phyloP scores from a whole-genome alignment of 1,140 invertebrate genomes.

The Drosophila ercepeae region DNA sequence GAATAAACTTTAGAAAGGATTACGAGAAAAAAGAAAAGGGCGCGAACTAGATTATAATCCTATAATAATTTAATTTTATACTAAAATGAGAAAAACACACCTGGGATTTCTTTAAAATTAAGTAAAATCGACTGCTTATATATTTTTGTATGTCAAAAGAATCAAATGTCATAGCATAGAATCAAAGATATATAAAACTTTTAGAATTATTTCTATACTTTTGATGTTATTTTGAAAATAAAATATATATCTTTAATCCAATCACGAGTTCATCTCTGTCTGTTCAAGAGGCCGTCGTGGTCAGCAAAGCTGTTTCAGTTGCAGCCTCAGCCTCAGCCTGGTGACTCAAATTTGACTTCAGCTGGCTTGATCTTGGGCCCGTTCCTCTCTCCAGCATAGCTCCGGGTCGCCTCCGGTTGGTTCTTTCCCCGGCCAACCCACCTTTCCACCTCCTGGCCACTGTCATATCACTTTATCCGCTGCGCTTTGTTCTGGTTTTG shows the following conservation, averaged over 20 bases:
- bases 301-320: constrained; percentile 59
- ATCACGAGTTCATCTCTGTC: constrained; percentile 35
- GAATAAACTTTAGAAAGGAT: too few relatives aligned
- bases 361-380: constrained; percentile 68
- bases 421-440: constrained; percentile 8
- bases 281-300: constrained; percentile 32
- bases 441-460: constrained; percentile 2
- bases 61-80: too few relatives aligned
- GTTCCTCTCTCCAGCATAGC: constrained; percentile 61
- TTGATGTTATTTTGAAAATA: background rate
- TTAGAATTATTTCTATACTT: background rate
- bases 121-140: too few relatives aligned
- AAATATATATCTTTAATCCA: background rate
- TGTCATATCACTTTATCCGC: constrained; percentile 55
- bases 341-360: constrained; percentile 58
- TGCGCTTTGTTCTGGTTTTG: constrained; percentile 45
- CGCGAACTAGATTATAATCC: too few relatives aligned
- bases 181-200: too few relatives aligned
- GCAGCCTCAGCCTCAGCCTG: constrained; percentile 15
- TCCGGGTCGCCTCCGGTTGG: constrained; percentile 57
- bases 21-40: too few relatives aligned
- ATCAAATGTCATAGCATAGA: too few relatives aligned
- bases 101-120: too few relatives aligned
- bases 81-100: too few relatives aligned
- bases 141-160: too few relatives aligned